Evolutionary conservation across 2,888 invertebrate genomes (phyloP), one percentile per base, ranked within the genome.

Genomic region (Leptinotarsa haldemani): DNA sequence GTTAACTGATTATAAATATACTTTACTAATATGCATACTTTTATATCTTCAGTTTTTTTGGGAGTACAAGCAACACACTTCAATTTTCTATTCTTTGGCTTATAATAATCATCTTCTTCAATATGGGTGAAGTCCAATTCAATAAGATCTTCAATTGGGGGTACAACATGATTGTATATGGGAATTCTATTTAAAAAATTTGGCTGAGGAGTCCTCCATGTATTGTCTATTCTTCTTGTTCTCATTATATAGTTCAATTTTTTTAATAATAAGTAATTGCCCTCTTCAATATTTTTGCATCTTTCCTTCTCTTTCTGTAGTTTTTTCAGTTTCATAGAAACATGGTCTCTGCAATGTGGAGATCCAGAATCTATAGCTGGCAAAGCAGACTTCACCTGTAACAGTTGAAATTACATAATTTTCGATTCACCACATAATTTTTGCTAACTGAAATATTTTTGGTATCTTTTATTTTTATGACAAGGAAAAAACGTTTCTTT

Each of bases 191-290:
- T 80, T 56, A 79, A 71, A 69, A 80, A 80, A 91, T 89, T 92
- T 7, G 93, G 93, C 82, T 90, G 87, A 20, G 93, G 92, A 65
- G 90, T 89, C 16, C 86, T 84, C 93, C 93, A 94, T 77, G 88
- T 89, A 84, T 94, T 93, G 81, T 93, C 92, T 53, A 94, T 89
- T 63, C 94, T 88, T 83, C 90, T 92, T 52, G 89, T 90, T 74
- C 87, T 88, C 93, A 93, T 94, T 80, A 94, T 92, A 78, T 89
- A 88, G 72, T 89, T 88, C 78, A 94, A 88, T 66, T 92, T 90
- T 87, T 93, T 92, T 80, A 94, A 87, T 72, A 94, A 86, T 63
- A 91, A 89, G 81, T 91, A 90, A 88, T 94, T 94, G 82, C 94
- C 93, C 68, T 88, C 88, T 85, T 92, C 90, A 63, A 94, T 92